Conservation (phyloP, 53 echinoderm and acorn worm genomes). For the Paelopatides confundens region DNA sequence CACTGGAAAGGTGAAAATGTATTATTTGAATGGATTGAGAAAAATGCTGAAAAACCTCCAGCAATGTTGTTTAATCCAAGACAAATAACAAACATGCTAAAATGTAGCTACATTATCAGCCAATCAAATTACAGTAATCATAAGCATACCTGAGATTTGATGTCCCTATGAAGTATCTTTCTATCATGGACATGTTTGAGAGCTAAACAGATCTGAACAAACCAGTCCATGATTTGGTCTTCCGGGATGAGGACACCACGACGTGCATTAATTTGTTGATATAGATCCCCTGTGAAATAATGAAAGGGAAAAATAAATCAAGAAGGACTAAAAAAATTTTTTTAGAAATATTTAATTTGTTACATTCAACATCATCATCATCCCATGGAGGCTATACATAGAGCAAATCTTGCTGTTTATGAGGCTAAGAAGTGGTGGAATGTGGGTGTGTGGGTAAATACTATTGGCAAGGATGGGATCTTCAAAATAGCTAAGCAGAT, state of each 20-base stretch:
- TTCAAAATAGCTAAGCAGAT: too few relatives aligned
- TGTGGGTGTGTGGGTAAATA: too few relatives aligned
- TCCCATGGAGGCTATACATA: too few relatives aligned
- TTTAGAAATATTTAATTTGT: not conserved
- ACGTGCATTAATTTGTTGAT: constrained; percentile 81
- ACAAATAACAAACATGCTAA: too few relatives aligned
- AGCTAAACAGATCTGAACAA: constrained; percentile 97
- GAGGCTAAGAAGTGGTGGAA: too few relatives aligned
- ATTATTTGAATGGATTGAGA: too few relatives aligned
- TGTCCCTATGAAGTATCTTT: constrained; percentile 96
- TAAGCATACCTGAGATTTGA: constrained; percentile 89
- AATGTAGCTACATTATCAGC: too few relatives aligned
- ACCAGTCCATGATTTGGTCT: constrained; percentile 96
- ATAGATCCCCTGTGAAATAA: constrained; percentile 72
- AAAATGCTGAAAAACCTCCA: too few relatives aligned
- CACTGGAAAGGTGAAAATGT: too few relatives aligned
- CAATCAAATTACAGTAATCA: not conserved
- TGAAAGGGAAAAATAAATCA: not conserved
- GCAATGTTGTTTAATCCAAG: too few relatives aligned
- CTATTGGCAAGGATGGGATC: too few relatives aligned
- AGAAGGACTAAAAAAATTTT: not conserved
- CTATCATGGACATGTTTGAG: constrained; percentile 96
- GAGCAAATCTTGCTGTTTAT: too few relatives aligned
- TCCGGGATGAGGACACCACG: constrained; percentile 87
- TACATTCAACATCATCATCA: not conserved